These are phyloP conservation scores for Thinocorus orbignyianus DNA, from an alignment of 2,113 vertebrate species.

Conservation along the genomic window DNA sequence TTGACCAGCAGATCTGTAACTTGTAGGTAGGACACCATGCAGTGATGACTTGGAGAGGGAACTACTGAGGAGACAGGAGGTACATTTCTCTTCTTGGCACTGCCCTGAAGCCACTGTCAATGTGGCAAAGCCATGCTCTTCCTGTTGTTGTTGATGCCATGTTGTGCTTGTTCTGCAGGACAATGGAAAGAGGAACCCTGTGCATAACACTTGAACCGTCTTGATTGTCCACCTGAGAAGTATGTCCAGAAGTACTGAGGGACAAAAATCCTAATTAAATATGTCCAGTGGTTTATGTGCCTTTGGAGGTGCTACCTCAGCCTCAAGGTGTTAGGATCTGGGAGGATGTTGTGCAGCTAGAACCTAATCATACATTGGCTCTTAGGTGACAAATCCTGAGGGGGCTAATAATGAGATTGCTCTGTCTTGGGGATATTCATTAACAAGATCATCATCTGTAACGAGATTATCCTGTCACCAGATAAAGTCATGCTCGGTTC, in stretches of 20 bases:
- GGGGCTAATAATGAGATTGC: slow-evolving; percentile 72
- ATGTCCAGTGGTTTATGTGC: not conserved
- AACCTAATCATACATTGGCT: slow-evolving; percentile 31
- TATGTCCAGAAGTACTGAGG: not conserved
- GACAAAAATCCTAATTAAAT: not conserved
- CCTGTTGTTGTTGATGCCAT: not conserved
- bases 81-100: not conserved
- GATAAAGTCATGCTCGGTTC: slow-evolving; percentile 56
- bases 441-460: slow-evolving; percentile 74
- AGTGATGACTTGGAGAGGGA: not conserved
- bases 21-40: not conserved
- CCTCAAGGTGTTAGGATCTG: not conserved
- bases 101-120: not conserved
- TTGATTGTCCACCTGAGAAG: not conserved
- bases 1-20: not conserved
- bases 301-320: not conserved
- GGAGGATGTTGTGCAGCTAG: not conserved
- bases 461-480: slow-evolving; percentile 69
- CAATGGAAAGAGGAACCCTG: not conserved
- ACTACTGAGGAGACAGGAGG: not conserved
- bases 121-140: not conserved
- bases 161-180: not conserved
- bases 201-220: not conserved
- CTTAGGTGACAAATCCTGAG: slow-evolving; percentile 67
- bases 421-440: slow-evolving; percentile 71